Evolutionary conservation across 1,140 invertebrate genomes (phyloP).

Genomic region (Semibalanus balanoides): DNA sequence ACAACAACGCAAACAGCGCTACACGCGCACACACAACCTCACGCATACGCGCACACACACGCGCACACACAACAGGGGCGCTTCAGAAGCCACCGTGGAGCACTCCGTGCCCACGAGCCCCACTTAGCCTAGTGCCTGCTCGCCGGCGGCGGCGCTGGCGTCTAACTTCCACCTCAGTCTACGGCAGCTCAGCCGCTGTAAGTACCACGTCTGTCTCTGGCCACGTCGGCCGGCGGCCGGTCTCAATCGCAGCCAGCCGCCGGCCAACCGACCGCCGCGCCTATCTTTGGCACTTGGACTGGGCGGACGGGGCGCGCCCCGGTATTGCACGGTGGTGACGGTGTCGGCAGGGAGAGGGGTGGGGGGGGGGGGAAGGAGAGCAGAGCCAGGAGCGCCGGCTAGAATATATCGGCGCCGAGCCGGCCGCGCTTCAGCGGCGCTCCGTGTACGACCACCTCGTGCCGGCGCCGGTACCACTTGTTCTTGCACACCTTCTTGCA

Average conservation of each 20-base stretch:
- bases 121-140: too few relatives aligned
- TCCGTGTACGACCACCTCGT: conserved; percentile 24
- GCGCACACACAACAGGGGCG: too few relatives aligned
- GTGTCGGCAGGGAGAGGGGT: too few relatives aligned
- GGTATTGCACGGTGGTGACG: neutral
- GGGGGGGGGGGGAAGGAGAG: neutral
- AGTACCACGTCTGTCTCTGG: too few relatives aligned
- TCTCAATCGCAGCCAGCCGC: too few relatives aligned
- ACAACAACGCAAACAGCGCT: neutral
- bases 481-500: conserved; percentile 25
- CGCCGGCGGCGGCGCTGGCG: too few relatives aligned
- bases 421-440: conserved; percentile 21
- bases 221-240: too few relatives aligned
- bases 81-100: too few relatives aligned
- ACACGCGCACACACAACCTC: neutral
- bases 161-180: too few relatives aligned
- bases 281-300: neutral
- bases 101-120: too few relatives aligned
- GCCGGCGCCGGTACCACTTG: conserved; percentile 26
- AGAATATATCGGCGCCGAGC: neutral
- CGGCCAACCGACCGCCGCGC: neutral
- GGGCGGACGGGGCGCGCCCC: neutral
- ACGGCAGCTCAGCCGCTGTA: too few relatives aligned
- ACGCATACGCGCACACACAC: neutral
- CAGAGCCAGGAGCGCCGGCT: neutral